Evolutionary conservation across 2,888 invertebrate genomes (phyloP), one percentile per base, ranked within the genome.

Genomic region (Caenorhabditis sulstoni): DNA sequence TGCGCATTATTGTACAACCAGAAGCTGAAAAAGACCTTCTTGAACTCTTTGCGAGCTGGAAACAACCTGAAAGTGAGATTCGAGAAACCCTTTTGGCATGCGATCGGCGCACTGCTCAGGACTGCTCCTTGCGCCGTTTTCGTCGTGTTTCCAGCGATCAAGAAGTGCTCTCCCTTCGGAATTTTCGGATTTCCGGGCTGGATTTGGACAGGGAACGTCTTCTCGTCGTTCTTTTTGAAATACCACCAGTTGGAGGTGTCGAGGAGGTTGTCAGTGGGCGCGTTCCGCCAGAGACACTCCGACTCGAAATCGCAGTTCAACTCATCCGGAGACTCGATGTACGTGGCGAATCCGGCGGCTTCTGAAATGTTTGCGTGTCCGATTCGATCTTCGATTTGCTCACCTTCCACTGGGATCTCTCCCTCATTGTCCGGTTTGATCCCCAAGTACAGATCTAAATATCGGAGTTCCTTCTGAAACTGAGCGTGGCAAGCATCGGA

Each of bases 1-100:
- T 87, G 85, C 1, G 89, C 89, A 23, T 83, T 79, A 61, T 90
- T 89, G 79, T 89, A 89, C 9, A 89, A 83, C 89, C 89, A 89
- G 57, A 87, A 89, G 37, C 88, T 89, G 74, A 47, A 87, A 75
- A 22, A n/a, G 29, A 29, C 29, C 29, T 29, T 29, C 29, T 29
- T 3, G 7, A 29, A 29, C 29, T 29, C 4, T 3, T 5, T 5
- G 3, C 3, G 7, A 7, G 7, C 29, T 29, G 29, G 7, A 29
- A 29, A 29, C 29, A 29, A 88, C 89, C 86, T 83, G 73, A 89
- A 89, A 5, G 85, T 82, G 9, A 89, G 50, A 52, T 83, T 81
- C 1, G 87, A 83, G 44, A 83, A 81, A 23, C 87, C 85, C 52
- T 84, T 85, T 74, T 90, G 89, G 62, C 89, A 89, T 9, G 88